Evolutionary conservation across 2,113 vertebrate species (phyloP).

Genomic region (Zonotrichia leucophrys): DNA sequence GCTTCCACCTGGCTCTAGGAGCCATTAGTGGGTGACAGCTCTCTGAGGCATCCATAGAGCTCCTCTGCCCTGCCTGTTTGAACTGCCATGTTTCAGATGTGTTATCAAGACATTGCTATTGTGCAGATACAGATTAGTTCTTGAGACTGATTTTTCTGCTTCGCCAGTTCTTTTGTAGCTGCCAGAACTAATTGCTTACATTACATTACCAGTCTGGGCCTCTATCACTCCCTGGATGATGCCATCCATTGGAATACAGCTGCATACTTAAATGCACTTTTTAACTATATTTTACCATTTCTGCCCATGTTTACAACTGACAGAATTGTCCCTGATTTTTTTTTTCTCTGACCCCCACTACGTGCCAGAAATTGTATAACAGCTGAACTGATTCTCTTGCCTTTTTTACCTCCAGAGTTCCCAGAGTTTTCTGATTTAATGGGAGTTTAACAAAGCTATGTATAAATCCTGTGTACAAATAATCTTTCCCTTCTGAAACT

Average conservation of each 20-base stretch:
- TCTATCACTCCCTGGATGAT: conserved; percentile 52
- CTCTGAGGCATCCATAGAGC: conserved; percentile 40
- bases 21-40: conserved; percentile 58
- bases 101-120: conserved; percentile 61
- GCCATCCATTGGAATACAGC: conserved; percentile 48
- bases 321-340: neutral
- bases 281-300: conserved; percentile 25
- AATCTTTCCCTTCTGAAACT: neutral
- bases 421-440: neutral
- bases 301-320: neutral
- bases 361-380: neutral
- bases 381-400: neutral
- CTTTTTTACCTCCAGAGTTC: neutral
- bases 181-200: conserved; percentile 68
- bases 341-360: neutral
- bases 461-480: neutral
- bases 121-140: conserved; percentile 60
- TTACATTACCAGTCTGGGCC: conserved; percentile 49
- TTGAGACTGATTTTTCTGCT: conserved; percentile 65
- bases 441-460: neutral
- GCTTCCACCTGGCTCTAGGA: conserved; percentile 33
- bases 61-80: conserved; percentile 49
- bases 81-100: conserved; percentile 48
- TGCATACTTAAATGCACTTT: conserved; percentile 40
- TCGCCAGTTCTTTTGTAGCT: conserved; percentile 59